Conservation (phyloP, 1,140 invertebrate species). For the Schlechtendalia chinensis region DNA sequence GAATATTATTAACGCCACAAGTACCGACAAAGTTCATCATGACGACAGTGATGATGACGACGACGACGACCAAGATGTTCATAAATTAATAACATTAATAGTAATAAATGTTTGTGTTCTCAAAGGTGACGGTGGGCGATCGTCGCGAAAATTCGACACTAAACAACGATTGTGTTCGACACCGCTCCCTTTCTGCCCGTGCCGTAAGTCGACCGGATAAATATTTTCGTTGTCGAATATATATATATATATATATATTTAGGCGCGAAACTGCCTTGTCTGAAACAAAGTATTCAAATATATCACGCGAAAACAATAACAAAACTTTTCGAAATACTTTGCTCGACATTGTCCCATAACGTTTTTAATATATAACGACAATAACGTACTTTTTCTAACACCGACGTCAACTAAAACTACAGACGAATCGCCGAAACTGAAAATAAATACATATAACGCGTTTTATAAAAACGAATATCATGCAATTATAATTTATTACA, state of each 20-base stretch:
- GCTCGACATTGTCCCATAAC: background rate
- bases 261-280: background rate
- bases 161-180: background rate
- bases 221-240: background rate
- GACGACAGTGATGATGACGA: background rate
- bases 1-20: background rate
- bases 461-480: background rate
- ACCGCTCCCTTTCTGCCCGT: too few species aligned
- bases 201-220: too few species aligned
- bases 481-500: background rate
- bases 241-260: background rate
- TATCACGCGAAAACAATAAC: background rate
- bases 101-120: background rate
- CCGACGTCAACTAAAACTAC: background rate
- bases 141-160: background rate
- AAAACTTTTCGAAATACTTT: background rate
- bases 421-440: background rate
- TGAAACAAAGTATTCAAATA: background rate
- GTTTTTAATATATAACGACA: background rate
- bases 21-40: background rate
- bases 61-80: background rate
- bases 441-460: background rate
- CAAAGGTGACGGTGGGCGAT: background rate
- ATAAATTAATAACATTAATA: background rate
- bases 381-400: background rate